Evolutionary conservation across 2,797 vertebrate species (phyloP), one percentile per base, ranked within the genome.

Genomic region (Myotis planiceps): DNA sequence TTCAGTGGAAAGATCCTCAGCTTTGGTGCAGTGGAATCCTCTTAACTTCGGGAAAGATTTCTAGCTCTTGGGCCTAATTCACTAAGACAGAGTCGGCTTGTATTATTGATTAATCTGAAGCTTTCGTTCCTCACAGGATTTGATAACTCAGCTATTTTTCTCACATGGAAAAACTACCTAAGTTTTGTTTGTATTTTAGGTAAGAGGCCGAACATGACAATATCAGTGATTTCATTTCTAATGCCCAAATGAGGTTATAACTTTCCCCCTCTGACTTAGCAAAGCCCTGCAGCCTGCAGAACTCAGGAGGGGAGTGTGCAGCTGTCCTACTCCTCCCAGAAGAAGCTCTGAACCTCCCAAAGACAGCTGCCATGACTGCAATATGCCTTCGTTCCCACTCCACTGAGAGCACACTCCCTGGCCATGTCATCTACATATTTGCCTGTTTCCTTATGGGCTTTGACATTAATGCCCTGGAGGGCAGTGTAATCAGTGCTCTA

Each of bases 41-140:
- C 80, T 53, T 88, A 58, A 66, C 39, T 68, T 95, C 76, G 23
- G 58, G 55, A 58, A 95, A 65, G 51, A 78, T 74, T 80, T 94
- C 37, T 74, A 93, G 55, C 39, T 84, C 65, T 92, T 51, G 39
- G 89, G 23, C 13, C 42, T 94, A 87, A 93, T 93, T 94, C 37
- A 84, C 12, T 51, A 66, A 71, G 34, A 75, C 55, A 83, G 75
- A 88, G 16, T 90, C 37, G 76, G 84, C 39, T 88, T 74, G 53
- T 47, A 15, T 90, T 87, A 88, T 80, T 96, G 81, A 87, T 87
- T 89, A 51, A 80, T 92, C 63, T 83, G 34, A 79, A 88, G 14
- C 27, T 51, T 95, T 51, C 5, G 6, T 90, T 25, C 87, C 51
- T 94, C 63, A 16, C 0, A 63, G 80, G 63, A 84, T 90, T 95